A percentile compares a stretch with the other conserved stretches of the same genome.
Conservation (phyloP, 2,888 invertebrate genomes). For the Pammene aurita region DNA sequence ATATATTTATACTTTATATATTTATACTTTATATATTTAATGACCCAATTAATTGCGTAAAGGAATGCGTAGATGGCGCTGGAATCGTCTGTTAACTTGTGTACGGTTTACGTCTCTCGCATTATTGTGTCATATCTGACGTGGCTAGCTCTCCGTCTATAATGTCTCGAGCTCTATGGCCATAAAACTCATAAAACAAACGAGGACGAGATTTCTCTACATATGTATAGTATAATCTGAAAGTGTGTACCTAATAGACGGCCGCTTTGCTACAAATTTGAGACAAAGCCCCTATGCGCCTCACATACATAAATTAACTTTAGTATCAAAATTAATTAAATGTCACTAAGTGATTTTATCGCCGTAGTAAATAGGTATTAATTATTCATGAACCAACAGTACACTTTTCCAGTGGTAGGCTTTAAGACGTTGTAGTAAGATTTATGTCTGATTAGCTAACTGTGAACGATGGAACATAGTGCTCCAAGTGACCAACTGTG, state of each 20-base stretch:
- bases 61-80: too few relatives aligned
- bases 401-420: background rate
- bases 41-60: too few relatives aligned
- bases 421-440: background rate
- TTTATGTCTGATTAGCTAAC: background rate
- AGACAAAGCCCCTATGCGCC: constrained; percentile 23
- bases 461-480: background rate
- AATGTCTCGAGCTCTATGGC: constrained; percentile 4
- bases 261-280: constrained; percentile 26
- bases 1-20: too few relatives aligned
- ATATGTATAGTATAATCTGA: too few relatives aligned
- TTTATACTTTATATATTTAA: too few relatives aligned
- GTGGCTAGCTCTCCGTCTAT: too few relatives aligned
- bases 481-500: constrained; percentile 1
- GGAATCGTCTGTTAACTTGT: too few relatives aligned
- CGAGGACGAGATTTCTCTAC: constrained; percentile 15
- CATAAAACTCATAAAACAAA: constrained; percentile 14
- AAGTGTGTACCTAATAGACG: constrained; percentile 10
- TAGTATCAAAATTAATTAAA: constrained; percentile 38
- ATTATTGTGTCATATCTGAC: too few relatives aligned
- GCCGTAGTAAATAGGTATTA: constrained; percentile 34
- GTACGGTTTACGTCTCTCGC: too few relatives aligned
- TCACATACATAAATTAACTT: constrained; percentile 34
- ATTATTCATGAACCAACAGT: constrained; percentile 30
- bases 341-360: constrained; percentile 38